Conservation (phyloP, 2,888 invertebrate species). For the Phragmatobia fuliginosa region DNA sequence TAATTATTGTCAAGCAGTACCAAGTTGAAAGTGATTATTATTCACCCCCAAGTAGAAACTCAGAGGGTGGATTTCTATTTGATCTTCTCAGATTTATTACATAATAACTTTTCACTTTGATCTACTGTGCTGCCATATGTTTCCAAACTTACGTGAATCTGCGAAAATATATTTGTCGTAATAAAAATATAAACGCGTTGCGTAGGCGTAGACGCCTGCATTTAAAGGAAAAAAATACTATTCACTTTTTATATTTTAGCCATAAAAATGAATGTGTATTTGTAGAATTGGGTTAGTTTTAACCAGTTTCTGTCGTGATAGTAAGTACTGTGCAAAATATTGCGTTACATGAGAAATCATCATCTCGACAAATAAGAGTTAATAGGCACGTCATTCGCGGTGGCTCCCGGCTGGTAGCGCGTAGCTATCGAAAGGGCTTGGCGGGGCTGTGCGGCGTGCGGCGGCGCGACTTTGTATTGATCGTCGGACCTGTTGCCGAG, state of each 20-base stretch:
- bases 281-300: neutral
- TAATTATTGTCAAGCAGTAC: conserved; percentile 37
- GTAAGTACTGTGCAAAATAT: conserved; percentile 40
- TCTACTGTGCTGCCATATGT: conserved; percentile 40
- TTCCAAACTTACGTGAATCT: conserved; percentile 4
- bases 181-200: conserved; percentile 17
- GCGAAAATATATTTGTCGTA: too few relatives aligned
- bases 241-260: neutral
- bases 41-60: conserved; percentile 28
- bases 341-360: conserved; percentile 50
- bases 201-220: conserved; percentile 12
- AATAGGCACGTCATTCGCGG: conserved; percentile 42
- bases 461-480: conserved; percentile 78
- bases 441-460: conserved; percentile 70
- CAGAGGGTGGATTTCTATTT: conserved; percentile 20
- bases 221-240: conserved; percentile 6
- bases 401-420: conserved; percentile 44
- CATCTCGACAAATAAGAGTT: conserved; percentile 44
- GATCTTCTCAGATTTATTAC: conserved; percentile 23
- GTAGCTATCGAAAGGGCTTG: conserved; percentile 67
- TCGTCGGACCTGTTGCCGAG: conserved; percentile 86
- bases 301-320: neutral
- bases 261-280: neutral
- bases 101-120: conserved; percentile 28
- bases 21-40: conserved; percentile 14